Evolutionary conservation across 2,797 vertebrate species (phyloP), one percentile per base, ranked within the genome.

Genomic region (Gastrophryne carolinensis): DNA sequence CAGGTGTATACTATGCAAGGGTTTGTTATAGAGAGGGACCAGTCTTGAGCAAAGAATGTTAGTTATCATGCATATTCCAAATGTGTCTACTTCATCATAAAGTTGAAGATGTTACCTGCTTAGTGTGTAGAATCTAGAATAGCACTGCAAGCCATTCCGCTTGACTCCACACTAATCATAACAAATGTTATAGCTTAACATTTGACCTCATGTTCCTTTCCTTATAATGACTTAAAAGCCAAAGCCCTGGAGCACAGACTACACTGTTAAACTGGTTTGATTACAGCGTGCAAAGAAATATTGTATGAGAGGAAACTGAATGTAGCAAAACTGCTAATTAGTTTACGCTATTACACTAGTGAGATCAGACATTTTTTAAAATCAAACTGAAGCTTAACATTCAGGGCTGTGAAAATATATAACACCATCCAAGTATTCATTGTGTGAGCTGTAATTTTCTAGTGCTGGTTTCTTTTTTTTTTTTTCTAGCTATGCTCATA

Each of bases 111-210:
- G 44, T 1, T 26, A 19, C 53, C 50, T 4, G 32, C 12, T 47
- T 39, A 29, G 50, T 47, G 15, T 5, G 3, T 35, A 44, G n/a
- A n/a, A n/a, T 64, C 35, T 29, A 54, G 32, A 58, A 67, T 60
- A 53, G 58, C 47, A 39, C 27, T 58, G 29, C 21, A 39, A 56
- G 49, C 44, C 49, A 64, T 76, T 69, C 39, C 60, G 65, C 66
- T 56, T 63, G 58, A 77, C 54, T 58, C 32, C 37, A 30, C 29
- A n/a, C 30, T 50, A 65, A 66, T 65, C 27, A 8, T 44, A 65
- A 65, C 39, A 72, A 65, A 77, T 77, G 60, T 64, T 64, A 49
- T 26, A 58, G 65, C 53, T 72, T 78, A 78, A 66, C 68, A 27
- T 66, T 41, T 78, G 68, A 72, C 68, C 75, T 30, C 24, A 17